Base-by-base conservation (phyloP, 2,888 invertebrate species). In the Microlaimidae sp. region DNA sequence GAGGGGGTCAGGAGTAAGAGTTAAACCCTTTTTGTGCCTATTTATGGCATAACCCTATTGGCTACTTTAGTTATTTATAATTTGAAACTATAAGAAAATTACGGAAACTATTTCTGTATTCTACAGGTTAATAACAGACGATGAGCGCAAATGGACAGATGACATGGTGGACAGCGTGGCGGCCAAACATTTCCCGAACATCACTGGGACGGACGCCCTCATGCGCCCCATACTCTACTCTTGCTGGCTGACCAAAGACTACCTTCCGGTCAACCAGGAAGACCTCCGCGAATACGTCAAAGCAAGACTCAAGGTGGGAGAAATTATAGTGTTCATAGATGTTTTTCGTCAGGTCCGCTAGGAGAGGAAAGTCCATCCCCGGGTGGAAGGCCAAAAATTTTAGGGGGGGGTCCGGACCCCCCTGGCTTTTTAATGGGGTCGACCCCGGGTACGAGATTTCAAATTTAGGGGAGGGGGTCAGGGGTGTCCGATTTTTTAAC, bases 211-310 rank as follows among this genome's bases (percentile, higher is more conserved):
- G 52, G 81, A 81, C 62, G 85, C 95, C 0, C 76, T 99, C n/a
- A 77, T 78, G 46, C 78, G 95, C 52, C 97, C 97, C 0, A 93
- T 99, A 61, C 77, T 99, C 26, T 99, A 93, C 78, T 90, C 90
- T 69, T 97, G 97, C 74, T 99, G 97, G 97, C 75, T 99, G 40
- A 88, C 89, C 54, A 97, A 93, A 73, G 90, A 99, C 73, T 99
- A 99, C 67, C 79, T 87, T 56, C 95, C 97, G 0, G 95, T 99
- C 2, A 84, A 87, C 60, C 80, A 92, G 62, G 89, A 95, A 67
- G 86, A 89, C 68, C 76, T 99, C 26, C 79, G 93, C 24, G 90
- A 95, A 69, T 97, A 97, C 70, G 92, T 93, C 38, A 86, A 89
- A 67, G 95, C 97, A 51, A 79, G 97, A 57, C 78, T 99, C 1